Percentiles rank a stretch among this genome's conserved stretches.
These are phyloP conservation scores for Pleuronectes platessa DNA, from an alignment of 2,113 vertebrate genomes.

Conservation along the genomic window DNA sequence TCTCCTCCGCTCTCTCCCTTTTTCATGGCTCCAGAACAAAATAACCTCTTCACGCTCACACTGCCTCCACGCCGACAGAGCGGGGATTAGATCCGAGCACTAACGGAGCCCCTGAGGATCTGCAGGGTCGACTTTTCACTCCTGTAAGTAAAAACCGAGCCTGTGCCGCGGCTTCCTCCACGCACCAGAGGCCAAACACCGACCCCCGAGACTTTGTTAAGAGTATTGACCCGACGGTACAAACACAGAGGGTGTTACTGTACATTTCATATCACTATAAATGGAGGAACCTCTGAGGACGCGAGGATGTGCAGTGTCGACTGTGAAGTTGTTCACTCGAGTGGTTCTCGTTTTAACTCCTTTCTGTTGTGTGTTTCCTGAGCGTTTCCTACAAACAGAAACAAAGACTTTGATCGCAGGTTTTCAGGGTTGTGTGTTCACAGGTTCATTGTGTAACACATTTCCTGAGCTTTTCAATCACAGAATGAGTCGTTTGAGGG, in stretches of 20 bases:
- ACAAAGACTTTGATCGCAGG: too few species aligned
- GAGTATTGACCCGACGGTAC: slow-evolving; percentile 8
- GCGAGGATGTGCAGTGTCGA: too few species aligned
- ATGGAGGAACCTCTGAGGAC: too few species aligned
- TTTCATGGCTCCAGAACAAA: slow-evolving; percentile 28
- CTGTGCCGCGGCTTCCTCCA: slow-evolving; percentile 6
- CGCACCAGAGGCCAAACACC: slow-evolving; percentile 12
- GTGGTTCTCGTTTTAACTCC: not conserved
- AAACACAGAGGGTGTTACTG: slow-evolving; percentile 14
- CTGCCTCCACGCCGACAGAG: slow-evolving; percentile 5
- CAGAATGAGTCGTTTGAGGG: not conserved
- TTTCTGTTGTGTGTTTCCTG: not conserved
- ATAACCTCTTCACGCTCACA: slow-evolving; percentile 23
- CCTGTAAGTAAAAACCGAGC: slow-evolving; percentile 27
- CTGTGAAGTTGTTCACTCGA: not conserved
- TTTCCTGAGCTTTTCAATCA: not conserved
- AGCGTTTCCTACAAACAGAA: not conserved
- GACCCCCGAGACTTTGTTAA: slow-evolving; percentile 53
- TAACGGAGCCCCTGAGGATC: slow-evolving; percentile 1
- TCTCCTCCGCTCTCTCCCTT: slow-evolving; percentile 9
- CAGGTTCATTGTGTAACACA: not conserved
- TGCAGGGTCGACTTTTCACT: slow-evolving; percentile 2
- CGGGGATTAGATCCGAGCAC: slow-evolving; percentile 36
- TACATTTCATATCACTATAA: not conserved
- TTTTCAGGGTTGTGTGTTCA: too few species aligned